Conservation (phyloP, 2,113 vertebrate species). For the Nothocercus nigrocapillus region DNA sequence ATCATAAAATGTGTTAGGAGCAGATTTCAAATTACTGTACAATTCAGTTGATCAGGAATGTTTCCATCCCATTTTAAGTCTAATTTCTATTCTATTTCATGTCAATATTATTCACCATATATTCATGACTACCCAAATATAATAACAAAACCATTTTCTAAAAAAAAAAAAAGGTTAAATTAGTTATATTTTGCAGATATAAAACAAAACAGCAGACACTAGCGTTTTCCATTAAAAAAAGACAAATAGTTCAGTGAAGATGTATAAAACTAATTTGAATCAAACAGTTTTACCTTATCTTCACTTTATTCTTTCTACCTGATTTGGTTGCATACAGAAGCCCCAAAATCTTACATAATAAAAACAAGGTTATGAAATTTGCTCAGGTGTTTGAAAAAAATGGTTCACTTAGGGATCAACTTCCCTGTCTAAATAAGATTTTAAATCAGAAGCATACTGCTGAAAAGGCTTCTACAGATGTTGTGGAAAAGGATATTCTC, state of each 20-base stretch:
- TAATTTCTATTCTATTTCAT: neutral
- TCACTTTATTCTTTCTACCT: neutral
- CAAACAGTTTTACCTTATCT: neutral
- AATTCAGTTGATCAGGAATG: neutral
- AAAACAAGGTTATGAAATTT: neutral
- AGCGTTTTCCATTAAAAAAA: neutral
- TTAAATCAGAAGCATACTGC: neutral
- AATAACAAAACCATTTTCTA: no score
- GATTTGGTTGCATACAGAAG: neutral
- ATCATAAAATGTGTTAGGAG: neutral
- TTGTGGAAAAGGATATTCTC: neutral
- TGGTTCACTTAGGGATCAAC: rapidly evolving
- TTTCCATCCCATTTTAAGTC: neutral
- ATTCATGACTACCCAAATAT: neutral
- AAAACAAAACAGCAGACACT: neutral
- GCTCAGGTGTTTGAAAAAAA: neutral
- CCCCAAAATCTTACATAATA: neutral
- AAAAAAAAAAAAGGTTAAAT: neutral
- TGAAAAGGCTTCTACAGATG: no score
- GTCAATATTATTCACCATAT: neutral
- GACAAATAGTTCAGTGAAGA: neutral
- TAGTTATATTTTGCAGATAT: neutral
- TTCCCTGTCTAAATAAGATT: neutral
- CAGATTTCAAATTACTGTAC: neutral
- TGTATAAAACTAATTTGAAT: neutral